These are phyloP conservation scores for Yponomeuta plumbellus DNA, from an alignment of 2,888 invertebrate species.

Conservation along the genomic window DNA sequence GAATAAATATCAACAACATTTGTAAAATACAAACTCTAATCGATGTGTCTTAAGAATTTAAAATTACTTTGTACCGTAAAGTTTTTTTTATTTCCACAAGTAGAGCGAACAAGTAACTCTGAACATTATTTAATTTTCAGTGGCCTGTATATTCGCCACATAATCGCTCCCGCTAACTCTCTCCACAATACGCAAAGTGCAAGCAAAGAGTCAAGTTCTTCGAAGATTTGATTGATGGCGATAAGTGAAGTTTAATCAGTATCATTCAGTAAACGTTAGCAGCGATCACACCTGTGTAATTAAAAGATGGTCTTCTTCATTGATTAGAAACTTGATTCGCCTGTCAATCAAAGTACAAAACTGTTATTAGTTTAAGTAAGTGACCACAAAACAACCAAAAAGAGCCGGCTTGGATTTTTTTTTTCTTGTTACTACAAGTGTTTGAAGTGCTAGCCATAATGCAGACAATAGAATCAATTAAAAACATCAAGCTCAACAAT, in stretches of 20 bases:
- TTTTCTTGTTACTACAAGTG: background rate
- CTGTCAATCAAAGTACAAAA: background rate
- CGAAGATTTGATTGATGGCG: background rate
- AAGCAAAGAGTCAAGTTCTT: background rate
- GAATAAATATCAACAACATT: no score
- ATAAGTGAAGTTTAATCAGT: constrained; percentile 1
- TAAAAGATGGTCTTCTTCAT: background rate
- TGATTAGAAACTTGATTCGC: background rate
- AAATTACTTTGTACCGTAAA: no score
- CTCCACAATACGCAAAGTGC: background rate
- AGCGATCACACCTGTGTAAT: background rate
- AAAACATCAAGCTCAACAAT: background rate
- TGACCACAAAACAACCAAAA: background rate
- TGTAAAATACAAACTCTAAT: no score
- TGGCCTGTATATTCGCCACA: background rate
- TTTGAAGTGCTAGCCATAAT: background rate
- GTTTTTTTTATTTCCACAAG: no score
- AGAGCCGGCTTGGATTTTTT: background rate
- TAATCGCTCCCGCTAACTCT: background rate
- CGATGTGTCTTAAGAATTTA: no score
- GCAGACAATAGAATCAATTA: background rate
- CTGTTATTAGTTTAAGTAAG: background rate
- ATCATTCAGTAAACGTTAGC: background rate
- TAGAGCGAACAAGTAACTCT: no score
- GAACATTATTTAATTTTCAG: no score